These are phyloP conservation scores for Holothuria scabra DNA, from an alignment of 53 echinoderm and acorn worm genomes.

Conservation along the genomic window DNA sequence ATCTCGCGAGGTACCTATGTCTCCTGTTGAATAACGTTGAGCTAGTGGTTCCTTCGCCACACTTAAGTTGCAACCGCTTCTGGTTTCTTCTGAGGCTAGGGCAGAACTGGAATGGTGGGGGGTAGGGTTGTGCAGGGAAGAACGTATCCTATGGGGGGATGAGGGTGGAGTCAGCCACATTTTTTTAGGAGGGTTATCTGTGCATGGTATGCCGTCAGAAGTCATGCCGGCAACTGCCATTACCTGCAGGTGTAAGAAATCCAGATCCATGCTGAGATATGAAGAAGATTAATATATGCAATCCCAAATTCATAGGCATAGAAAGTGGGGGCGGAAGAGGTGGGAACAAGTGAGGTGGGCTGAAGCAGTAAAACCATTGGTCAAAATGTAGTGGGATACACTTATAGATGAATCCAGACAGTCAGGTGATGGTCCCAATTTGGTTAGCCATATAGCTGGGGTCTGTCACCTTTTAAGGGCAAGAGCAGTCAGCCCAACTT, in stretches of 20 bases:
- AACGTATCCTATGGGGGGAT: slow-evolving; percentile 84
- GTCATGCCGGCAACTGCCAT: slow-evolving; percentile 99
- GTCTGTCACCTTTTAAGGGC: too few species aligned
- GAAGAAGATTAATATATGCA: too few species aligned
- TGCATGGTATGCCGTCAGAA: slow-evolving; percentile 79
- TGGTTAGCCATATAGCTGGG: too few species aligned
- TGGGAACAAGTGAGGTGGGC: too few species aligned
- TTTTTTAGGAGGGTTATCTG: slow-evolving; percentile 59
- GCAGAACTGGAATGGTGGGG: slow-evolving; percentile 57
- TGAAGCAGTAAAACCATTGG: too few species aligned
- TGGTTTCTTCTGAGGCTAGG: slow-evolving; percentile 54
- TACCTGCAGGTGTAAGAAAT: slow-evolving; percentile 66
- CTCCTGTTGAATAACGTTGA: slow-evolving; percentile 91
- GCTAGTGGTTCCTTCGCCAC: slow-evolving; percentile 77
- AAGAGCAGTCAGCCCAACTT: too few species aligned
- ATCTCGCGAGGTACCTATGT: slow-evolving; percentile 86
- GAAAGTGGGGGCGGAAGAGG: too few species aligned
- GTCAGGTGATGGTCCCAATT: too few species aligned
- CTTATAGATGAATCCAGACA: too few species aligned
- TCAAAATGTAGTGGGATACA: too few species aligned
- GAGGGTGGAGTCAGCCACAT: slow-evolving; percentile 97
- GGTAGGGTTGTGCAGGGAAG: slow-evolving; percentile 89
- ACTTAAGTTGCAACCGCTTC: slow-evolving; percentile 60
- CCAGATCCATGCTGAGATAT: slow-evolving; percentile 20
- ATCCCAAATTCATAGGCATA: too few species aligned